Evolutionary conservation across 2,888 invertebrate genomes (phyloP), one percentile per base, ranked within the genome.

Genomic region (Trichogramma evanescens): DNA sequence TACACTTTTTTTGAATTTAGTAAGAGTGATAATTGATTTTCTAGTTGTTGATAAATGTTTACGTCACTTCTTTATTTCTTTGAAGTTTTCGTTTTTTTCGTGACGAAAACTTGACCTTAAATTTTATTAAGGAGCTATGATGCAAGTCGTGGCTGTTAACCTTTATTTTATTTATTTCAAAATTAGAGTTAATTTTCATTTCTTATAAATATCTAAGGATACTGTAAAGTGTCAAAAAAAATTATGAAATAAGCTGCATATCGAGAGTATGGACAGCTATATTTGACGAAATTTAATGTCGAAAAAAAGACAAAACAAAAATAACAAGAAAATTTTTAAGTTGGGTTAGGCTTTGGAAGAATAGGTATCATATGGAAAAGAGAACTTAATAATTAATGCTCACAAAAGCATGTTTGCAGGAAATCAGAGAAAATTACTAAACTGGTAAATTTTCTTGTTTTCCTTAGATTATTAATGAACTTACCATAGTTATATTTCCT

Each of bases 381-480:
- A 49, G 48, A 54, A 65, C 52, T 58, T 51, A 58, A 65, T 59
- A 63, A 54, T 58, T 59, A 63, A 64, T 60, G 56, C 54, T 58
- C 59, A 56, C 53, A 62, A 60, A 56, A 60, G n/a, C 63, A 64
- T 65, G 54, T 61, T 64, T 54, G 64, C 56, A 63, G 65, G 62
- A 65, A 65, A 65, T 62, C 68, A 66, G 67, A 61, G 63, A 59
- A 60, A 71, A 71, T 66, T 69, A 70, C 68, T 72, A 66, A 70
- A 26, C 26, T 26, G 26, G 26, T 73, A 67, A 72, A 70, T 71
- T 74, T 72, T 73, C 69, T 72, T 70, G 72, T 71, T 74, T 72
- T 72, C 69, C 68, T 68, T 74, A 71, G 26, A 73, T 70, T 67
- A 74, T 71, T 73, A 73, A 75, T 69, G 71, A 68, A 72, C 73